Evolutionary conservation across 2,113 vertebrate genomes (phyloP), one percentile per base, ranked within the genome.

Genomic region (Phylloscopus trochiloides): DNA sequence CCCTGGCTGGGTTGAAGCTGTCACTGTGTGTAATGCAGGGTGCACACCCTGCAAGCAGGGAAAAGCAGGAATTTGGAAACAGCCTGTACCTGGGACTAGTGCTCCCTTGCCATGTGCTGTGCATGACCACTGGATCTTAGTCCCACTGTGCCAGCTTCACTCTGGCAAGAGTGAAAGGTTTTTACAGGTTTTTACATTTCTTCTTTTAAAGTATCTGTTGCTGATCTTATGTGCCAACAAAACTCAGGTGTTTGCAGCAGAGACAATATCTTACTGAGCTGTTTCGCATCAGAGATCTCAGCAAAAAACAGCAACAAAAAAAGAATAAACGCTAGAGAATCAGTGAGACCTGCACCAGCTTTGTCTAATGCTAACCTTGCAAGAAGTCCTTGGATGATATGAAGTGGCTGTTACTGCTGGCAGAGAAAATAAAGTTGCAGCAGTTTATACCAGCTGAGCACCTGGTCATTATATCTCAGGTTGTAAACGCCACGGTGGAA

Each of bases 381-480:
- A 6, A 43, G 38, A 58, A 92, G 90, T 83, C 73, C 87, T 96
- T 90, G 85, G 51, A 15, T 83, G 10, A 32, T 80, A 36, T 55
- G 75, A 92, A 63, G 67, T 86, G 59, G 7, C 78, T 85, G 59
- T 67, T 80, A 43, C 8, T 57, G 62, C 43, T 73, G 45, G 21
- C 3, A 7, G 47, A 74, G 71, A 83, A 79, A 88, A 94, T 85
- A 72, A 94, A 96, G 61, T 67, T 70, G 66, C 72, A 75, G 87
- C 45, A 74, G 90, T 92, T 96, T 71, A 90, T 59, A 74, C 24
- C 80, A 77, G 67, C 85, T 88, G 88, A 90, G 75, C 63, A 92
- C 88, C 78, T 94, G 78, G 67, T 88, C 90, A 78, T 94, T 97
- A 70, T 7, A 48, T 36, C 50, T 90, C 85, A 67, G 12, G 40